phyloP scores from a whole-genome alignment of 2,113 vertebrate species.

The Dicrurus megarhynchus region DNA sequence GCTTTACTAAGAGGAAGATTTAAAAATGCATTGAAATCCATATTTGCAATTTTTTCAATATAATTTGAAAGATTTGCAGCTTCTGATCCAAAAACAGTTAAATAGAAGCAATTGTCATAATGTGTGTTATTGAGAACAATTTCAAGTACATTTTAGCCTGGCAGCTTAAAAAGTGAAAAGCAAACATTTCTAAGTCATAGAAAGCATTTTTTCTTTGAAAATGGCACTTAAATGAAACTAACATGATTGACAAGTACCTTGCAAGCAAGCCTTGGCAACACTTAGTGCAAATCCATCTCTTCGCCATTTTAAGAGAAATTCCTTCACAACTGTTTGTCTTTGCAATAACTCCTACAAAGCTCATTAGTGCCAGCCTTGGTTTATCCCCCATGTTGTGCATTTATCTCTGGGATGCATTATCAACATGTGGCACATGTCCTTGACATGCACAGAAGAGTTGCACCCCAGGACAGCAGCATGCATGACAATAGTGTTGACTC shows the following conservation, averaged over 20 bases:
- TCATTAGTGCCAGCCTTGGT: constrained; percentile 75
- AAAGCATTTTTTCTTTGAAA: constrained; percentile 42
- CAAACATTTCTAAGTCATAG: constrained; percentile 13
- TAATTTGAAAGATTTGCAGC: not conserved
- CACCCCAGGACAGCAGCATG: constrained; percentile 80
- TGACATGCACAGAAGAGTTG: constrained; percentile 86
- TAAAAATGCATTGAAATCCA: not conserved
- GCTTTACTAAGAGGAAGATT: not conserved
- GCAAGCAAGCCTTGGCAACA: constrained; percentile 70
- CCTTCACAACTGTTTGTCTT: constrained; percentile 85
- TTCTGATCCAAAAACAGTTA: not conserved
- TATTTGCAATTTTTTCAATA: not conserved
- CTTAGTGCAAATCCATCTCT: constrained; percentile 67
- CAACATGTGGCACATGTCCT: constrained; percentile 96
- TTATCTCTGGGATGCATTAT: constrained; percentile 79
- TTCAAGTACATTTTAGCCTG: not conserved
- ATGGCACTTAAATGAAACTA: constrained; percentile 65
- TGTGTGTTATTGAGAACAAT: not conserved
- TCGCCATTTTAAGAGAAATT: constrained; percentile 81
- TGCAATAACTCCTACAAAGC: constrained; percentile 82
- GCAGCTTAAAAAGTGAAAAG: constrained; percentile 32
- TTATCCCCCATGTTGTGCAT: constrained; percentile 77
- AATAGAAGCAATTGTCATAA: not conserved
- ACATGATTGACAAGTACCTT: constrained; percentile 68
- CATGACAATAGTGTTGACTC: constrained; percentile 80